These are phyloP conservation scores for Baronia brevicornis DNA, from an alignment of 2,888 invertebrate genomes.

Conservation along the genomic window DNA sequence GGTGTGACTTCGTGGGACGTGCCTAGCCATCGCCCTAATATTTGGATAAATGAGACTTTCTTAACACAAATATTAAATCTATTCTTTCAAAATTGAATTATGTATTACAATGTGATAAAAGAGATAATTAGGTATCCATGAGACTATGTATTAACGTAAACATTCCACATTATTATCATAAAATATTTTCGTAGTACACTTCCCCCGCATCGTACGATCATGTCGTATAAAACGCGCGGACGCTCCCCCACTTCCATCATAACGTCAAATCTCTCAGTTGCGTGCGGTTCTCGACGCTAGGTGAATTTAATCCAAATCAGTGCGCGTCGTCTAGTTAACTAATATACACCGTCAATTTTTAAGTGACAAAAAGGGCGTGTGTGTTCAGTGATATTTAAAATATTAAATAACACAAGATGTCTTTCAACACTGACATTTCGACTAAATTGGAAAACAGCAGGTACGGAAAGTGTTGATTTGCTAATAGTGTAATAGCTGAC, in stretches of 20 bases:
- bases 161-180: constrained; percentile 38
- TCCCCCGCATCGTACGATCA: constrained; percentile 69
- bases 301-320: constrained; percentile 39
- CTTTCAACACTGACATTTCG: constrained; percentile 70
- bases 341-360: constrained; percentile 48
- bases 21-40: constrained; percentile 31
- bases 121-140: constrained; percentile 27
- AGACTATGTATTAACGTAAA: constrained; percentile 26
- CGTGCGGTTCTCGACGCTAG: constrained; percentile 40
- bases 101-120: constrained; percentile 14
- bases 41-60: constrained; percentile 27
- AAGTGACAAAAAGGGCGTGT: constrained; percentile 54
- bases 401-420: constrained; percentile 69
- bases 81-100: constrained; percentile 23
- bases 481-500: constrained; percentile 27
- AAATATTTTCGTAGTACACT: constrained; percentile 44
- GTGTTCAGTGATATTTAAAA: constrained; percentile 71
- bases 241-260: constrained; percentile 63
- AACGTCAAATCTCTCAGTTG: constrained; percentile 54
- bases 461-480: constrained; percentile 47
- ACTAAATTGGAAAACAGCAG: constrained; percentile 73
- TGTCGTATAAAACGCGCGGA: constrained; percentile 58
- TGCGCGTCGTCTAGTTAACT: constrained; percentile 56
- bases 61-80: constrained; percentile 31
- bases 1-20: constrained; percentile 70